These are phyloP conservation scores for Pissodes strobi DNA, from an alignment of 1,140 invertebrate genomes.

Conservation along the genomic window DNA sequence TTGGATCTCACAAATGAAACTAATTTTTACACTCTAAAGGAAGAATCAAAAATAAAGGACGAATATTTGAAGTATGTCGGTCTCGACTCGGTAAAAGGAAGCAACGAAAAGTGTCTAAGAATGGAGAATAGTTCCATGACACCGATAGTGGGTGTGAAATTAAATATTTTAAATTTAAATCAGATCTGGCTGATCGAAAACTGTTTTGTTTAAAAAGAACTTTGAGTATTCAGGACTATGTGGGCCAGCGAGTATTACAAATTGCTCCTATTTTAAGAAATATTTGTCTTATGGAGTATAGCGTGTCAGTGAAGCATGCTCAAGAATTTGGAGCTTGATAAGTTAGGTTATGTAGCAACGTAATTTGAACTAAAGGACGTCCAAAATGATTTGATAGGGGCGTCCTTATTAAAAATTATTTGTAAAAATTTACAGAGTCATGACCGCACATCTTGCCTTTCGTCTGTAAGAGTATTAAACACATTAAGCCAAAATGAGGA, in stretches of 20 bases:
- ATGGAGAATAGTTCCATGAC: slow-evolving; percentile 7
- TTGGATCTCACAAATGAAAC: slow-evolving; percentile 73
- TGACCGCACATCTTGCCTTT: slow-evolving; percentile 86
- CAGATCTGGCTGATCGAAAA: slow-evolving; percentile 48
- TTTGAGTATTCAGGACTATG: slow-evolving; percentile 74
- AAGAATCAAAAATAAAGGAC: slow-evolving; percentile 30
- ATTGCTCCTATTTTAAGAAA: slow-evolving; percentile 90
- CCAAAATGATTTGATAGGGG: slow-evolving; percentile 64
- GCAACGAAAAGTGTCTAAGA: slow-evolving; percentile 15
- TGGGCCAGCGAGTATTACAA: slow-evolving; percentile 77
- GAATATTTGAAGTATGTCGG: slow-evolving; percentile 20
- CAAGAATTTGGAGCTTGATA: slow-evolving; percentile 79
- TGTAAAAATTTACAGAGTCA: slow-evolving; percentile 75
- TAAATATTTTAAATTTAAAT: slow-evolving; percentile 46
- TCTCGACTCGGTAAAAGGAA: background rate
- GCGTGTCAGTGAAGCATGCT: slow-evolving; percentile 80
- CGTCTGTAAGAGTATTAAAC: slow-evolving; percentile 82
- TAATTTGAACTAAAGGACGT: slow-evolving; percentile 79
- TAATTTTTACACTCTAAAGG: slow-evolving; percentile 51
- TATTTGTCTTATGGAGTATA: slow-evolving; percentile 90
- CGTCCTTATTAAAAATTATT: slow-evolving; percentile 76
- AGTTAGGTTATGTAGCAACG: slow-evolving; percentile 85
- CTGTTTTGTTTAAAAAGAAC: slow-evolving; percentile 62
- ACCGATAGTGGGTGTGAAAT: slow-evolving; percentile 42
- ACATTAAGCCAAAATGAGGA: slow-evolving; percentile 83